These are phyloP conservation scores for Lepidocolaptes lacrymiger DNA, from an alignment of 2,797 vertebrate genomes.

Conservation along the genomic window DNA sequence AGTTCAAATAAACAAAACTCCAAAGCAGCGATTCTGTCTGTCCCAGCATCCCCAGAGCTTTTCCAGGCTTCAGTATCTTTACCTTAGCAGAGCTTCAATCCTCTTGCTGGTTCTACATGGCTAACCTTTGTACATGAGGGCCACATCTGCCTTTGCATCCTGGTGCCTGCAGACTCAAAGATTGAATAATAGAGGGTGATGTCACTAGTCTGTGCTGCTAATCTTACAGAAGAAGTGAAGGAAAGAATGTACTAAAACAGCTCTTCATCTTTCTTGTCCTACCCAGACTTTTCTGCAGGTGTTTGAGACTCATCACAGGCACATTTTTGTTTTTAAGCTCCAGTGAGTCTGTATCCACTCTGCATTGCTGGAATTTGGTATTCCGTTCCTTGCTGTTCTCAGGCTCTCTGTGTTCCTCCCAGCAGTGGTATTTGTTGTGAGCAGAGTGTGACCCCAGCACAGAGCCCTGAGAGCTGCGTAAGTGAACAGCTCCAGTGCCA, in stretches of 20 bases:
- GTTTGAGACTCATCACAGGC: neutral
- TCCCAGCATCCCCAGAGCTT: neutral
- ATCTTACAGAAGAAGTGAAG: neutral
- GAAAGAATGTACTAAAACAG: neutral
- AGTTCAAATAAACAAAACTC: neutral
- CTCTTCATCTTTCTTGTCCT: neutral
- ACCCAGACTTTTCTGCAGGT: neutral
- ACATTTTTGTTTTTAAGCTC: neutral
- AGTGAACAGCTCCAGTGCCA: neutral
- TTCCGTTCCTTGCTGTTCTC: neutral
- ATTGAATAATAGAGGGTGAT: neutral
- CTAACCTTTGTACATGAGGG: neutral
- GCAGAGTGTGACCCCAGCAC: neutral
- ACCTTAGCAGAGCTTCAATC: neutral
- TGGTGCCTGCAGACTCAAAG: neutral
- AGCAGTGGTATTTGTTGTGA: neutral
- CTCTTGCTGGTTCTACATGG: neutral
- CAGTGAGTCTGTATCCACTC: neutral
- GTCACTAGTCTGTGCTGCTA: neutral
- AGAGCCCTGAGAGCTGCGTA: neutral
- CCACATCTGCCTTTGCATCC: fast-evolving
- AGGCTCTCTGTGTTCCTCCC: neutral
- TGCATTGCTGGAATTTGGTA: neutral
- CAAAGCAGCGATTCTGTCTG: neutral
- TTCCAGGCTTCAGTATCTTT: neutral